Base-by-base conservation (phyloP, 2,888 invertebrate genomes). In the Euzophera pinguis region DNA sequence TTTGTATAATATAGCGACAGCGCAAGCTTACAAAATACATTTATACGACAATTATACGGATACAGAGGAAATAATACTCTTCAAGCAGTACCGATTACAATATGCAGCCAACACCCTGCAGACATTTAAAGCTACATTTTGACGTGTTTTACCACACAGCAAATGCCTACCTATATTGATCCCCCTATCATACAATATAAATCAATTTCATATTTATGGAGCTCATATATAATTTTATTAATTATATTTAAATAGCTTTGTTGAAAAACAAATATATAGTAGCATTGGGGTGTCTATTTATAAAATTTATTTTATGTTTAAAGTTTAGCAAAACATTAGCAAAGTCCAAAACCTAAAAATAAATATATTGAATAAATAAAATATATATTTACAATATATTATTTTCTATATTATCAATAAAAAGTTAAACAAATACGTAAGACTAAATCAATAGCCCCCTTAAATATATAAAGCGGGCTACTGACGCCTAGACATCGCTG, bases 31-130 rank as follows among this genome's bases (percentile, higher is more conserved):
- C 61, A 61, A 66, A 63, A 60, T 52, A 65, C 60, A 65, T 54
- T 60, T 58, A 64, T 49, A 56, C 55, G 53, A 62, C 53, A 59
- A 54, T 55, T 62, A 72, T 60, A 65, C 55, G 66, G 60, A 62
- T 64, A 58, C 55, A 62, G 56, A 62, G 42, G 47, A 52, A 27
- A 57, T 29, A 49, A 45, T 37, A 54, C 32, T 50, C 54, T 63
- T 59, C 47, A 67, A 64, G 67, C 67, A 65, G 61, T 72, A 77
- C 72, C 73, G 63, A 62, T 3, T 60, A 64, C 55, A 65, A 63
- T 66, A 74, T 71, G 84, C 88, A 88, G 87, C 89, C 89, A 89
- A 89, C 89, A 89, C 89, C 84, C 88, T 87, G 89, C 89, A 88
- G 79, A 89, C 89, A 89, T 87, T 81, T 73, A 87, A 89, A 88